Percentiles rank a stretch among this genome's conserved stretches.
Evolutionary conservation across 2,888 invertebrate genomes (phyloP).

Genomic region (Ectobius pallidus): DNA sequence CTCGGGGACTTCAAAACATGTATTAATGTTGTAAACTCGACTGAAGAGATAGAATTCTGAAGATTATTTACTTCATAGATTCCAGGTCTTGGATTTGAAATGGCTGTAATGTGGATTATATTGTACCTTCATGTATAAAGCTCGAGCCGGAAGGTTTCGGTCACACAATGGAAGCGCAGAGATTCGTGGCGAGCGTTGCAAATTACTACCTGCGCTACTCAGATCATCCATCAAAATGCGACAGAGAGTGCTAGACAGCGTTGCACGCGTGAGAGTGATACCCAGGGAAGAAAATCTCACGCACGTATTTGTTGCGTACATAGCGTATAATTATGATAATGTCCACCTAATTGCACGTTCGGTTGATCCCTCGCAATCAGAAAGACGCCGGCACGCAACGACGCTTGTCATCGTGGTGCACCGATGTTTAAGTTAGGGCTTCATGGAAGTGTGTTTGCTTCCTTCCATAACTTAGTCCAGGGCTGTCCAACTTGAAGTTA

Average conservation of each 20-base stretch:
- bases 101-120: too few relatives aligned
- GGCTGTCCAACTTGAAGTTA: too few relatives aligned
- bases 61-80: too few relatives aligned
- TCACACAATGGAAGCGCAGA: not conserved
- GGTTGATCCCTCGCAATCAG: not conserved
- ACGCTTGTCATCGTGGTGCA: not conserved
- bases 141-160: not conserved
- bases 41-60: too few relatives aligned
- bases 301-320: not conserved
- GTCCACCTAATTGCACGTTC: constrained; percentile 21
- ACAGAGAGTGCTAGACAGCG: not conserved
- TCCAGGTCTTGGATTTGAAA: too few relatives aligned
- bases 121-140: not conserved
- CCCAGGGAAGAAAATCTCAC: not conserved
- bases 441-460: too few relatives aligned
- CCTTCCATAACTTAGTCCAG: too few relatives aligned
- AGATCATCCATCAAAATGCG: constrained; percentile 17
- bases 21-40: too few relatives aligned
- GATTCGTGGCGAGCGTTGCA: constrained; percentile 23
- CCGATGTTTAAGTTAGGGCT: too few relatives aligned
- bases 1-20: too few relatives aligned
- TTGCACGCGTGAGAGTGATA: not conserved
- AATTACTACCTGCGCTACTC: constrained; percentile 10
- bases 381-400: not conserved
- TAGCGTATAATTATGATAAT: constrained; percentile 24